These are phyloP conservation scores for Cabera pusaria DNA, from an alignment of 2,888 invertebrate genomes.

Conservation along the genomic window DNA sequence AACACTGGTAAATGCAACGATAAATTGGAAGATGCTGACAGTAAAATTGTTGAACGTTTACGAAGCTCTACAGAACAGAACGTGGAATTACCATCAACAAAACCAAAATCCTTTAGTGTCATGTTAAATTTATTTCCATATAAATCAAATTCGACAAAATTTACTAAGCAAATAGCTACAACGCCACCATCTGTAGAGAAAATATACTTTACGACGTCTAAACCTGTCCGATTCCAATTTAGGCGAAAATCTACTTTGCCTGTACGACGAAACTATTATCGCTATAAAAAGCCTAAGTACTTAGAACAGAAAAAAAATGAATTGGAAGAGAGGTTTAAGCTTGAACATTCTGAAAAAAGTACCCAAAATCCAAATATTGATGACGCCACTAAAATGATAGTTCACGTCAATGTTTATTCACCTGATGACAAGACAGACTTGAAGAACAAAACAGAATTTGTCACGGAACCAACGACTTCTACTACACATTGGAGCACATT, in stretches of 20 bases:
- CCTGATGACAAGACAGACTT: slow-evolving; percentile 35
- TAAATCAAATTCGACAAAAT: slow-evolving; percentile 40
- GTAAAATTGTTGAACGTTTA: slow-evolving; percentile 16
- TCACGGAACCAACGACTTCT: slow-evolving; percentile 30
- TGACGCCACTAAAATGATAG: slow-evolving; percentile 80
- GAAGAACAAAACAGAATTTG: slow-evolving; percentile 22
- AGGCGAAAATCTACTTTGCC: slow-evolving; percentile 56
- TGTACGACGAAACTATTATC: slow-evolving; percentile 42
- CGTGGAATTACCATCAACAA: slow-evolving; percentile 38
- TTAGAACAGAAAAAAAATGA: slow-evolving; percentile 25
- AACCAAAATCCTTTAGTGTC: slow-evolving; percentile 84
- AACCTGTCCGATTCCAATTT: slow-evolving; percentile 58
- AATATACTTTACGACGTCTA: slow-evolving; percentile 64
- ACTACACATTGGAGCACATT: slow-evolving; percentile 34
- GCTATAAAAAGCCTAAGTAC: slow-evolving; percentile 40
- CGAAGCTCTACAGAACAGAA: slow-evolving; percentile 32
- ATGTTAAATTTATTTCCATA: slow-evolving; percentile 86
- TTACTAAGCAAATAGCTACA: slow-evolving; percentile 46
- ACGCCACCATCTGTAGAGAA: slow-evolving; percentile 42
- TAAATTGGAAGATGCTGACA: slow-evolving; percentile 20
- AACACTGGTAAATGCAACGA: slow-evolving; percentile 42
- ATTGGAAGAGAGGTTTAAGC: slow-evolving; percentile 3
- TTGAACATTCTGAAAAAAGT: slow-evolving; percentile 11
- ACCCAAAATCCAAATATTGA: slow-evolving; percentile 29
- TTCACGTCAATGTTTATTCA: slow-evolving; percentile 86